Evolutionary conservation across 2,888 invertebrate species (phyloP), one percentile per base, ranked within the genome.

Genomic region (Heliconius aoede): DNA sequence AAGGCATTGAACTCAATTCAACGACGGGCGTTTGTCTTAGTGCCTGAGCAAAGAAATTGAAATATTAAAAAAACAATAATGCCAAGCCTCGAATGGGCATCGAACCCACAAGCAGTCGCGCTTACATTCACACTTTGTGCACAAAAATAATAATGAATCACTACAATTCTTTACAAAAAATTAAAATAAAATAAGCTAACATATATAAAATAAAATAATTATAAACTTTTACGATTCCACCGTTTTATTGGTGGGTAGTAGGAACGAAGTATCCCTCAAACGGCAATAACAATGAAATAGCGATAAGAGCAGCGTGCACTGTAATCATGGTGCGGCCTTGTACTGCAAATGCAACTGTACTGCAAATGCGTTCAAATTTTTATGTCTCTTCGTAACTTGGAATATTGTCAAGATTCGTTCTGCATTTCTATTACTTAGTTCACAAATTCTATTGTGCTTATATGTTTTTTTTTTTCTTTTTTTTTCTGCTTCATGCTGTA

Each of bases 301-400:
- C 73, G 73, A 69, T 77, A 78, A 74, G 72, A 62, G 24, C 30
- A 65, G 40, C 81, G 80, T 76, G 79, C 76, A 71, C 69, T 64
- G 61, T 30, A 72, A 62, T 73, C 80, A 80, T 81, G 81, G 78
- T 81, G 55, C 61, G 78, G 76, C 81, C 81, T 80, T 81, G 79
- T 60, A 40, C 26, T 68, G 71, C 51, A 67, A 78, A 73, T 73
- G 55, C 73, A 78, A 76, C 32, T 24, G 58, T 58, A 36, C 36
- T 67, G 68, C 55, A 67, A 78, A 73, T 73, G 55, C 68, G 58
- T 64, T 61, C 65, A 62, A 78, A 76, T 76, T 74, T 40, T 32
- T 74, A 67, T 68, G 58, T 64, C 36, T 61, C 58, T 55, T 36
- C 36, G 24, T 72, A 60, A 40, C 36, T 81, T 81, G 80, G 81